A percentile compares a stretch with the other conserved stretches of the same genome.
These are phyloP conservation scores for Aspidapion aeneum DNA, from an alignment of 2,888 invertebrate species.

Conservation along the genomic window DNA sequence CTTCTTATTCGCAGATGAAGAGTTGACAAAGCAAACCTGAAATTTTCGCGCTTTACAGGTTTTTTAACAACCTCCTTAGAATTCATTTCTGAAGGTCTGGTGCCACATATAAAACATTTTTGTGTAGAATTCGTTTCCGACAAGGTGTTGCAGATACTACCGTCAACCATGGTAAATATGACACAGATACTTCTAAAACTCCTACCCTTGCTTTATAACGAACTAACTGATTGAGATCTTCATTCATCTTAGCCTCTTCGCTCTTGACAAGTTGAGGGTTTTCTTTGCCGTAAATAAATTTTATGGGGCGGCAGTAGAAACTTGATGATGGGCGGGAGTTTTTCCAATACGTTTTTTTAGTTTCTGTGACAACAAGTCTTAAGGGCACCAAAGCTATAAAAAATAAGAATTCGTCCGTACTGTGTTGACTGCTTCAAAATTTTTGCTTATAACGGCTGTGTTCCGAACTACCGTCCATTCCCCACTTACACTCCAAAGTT, in stretches of 20 bases:
- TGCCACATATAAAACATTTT: not conserved
- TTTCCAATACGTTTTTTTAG: not conserved
- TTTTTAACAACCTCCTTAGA: not conserved
- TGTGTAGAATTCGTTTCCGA: not conserved
- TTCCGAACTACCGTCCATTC: constrained; percentile 1
- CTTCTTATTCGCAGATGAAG: not conserved
- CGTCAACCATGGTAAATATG: not conserved
- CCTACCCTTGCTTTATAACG: not conserved
- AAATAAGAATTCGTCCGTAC: not conserved
- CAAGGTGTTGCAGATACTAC: constrained; percentile 4
- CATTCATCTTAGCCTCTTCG: not conserved
- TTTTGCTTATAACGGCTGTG: constrained; percentile 5
- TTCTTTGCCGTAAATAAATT: not conserved
- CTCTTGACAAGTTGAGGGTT: not conserved
- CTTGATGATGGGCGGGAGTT: not conserved
- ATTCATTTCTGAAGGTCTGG: constrained; percentile 2
- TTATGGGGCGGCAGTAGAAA: not conserved
- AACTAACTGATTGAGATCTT: not conserved
- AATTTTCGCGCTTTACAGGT: constrained; percentile 1
- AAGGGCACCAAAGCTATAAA: not conserved
- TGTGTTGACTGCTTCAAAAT: not conserved
- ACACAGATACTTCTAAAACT: not conserved
- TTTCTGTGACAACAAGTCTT: not conserved
- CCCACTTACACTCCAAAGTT: not conserved
- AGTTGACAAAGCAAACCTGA: constrained; percentile 3